Base-by-base conservation (phyloP, 2,797 vertebrate species). In the Lophura swinhoii region DNA sequence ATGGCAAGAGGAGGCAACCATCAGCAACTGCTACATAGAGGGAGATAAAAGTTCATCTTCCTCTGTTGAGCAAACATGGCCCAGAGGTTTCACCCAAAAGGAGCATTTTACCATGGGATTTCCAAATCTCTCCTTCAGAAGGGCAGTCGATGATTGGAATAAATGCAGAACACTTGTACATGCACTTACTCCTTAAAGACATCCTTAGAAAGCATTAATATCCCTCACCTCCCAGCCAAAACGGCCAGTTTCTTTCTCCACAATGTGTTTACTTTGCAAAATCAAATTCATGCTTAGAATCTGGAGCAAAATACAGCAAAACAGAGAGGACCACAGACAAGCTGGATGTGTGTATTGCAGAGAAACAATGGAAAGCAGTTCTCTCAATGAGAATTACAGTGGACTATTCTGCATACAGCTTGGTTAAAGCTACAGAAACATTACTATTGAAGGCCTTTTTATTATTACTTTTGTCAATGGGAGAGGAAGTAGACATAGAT, bases 211-310 rank as follows among this genome's bases (percentile, higher is more conserved):
- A 55, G 29, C 21, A 78, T 71, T 80, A 90, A 49, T 39, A 74
- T 13, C 20, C 26, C 37, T 60, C 48, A 71, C 56, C 63, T 78
- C 77, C 39, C 74, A 91, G 85, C 41, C 26, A 20, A 39, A 76
- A 75, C 3, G 24, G 55, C 37, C 79, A 84, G 51, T 92, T 93
- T 67, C 80, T 76, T 76, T 96, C 84, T 76, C 83, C 46, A 49
- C 48, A 29, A 78, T 14, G 37, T 39, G 31, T 86, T 90, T 88
- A 73, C 83, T 90, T 90, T 43, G 44, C 26, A 95, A 90, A 92
- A 96, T 91, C 68, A 95, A 93, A 81, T 73, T 64, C 73, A 94
- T 71, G 63, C 53, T 76, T 68, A 63, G 88, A 84, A 95, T 48
- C 73, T 1, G 0, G 39, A 91, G 87, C 48, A 75, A 87, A 93